These are phyloP conservation scores for Conopomorpha cramerella DNA, from an alignment of 1,140 invertebrate genomes.

Conservation along the genomic window DNA sequence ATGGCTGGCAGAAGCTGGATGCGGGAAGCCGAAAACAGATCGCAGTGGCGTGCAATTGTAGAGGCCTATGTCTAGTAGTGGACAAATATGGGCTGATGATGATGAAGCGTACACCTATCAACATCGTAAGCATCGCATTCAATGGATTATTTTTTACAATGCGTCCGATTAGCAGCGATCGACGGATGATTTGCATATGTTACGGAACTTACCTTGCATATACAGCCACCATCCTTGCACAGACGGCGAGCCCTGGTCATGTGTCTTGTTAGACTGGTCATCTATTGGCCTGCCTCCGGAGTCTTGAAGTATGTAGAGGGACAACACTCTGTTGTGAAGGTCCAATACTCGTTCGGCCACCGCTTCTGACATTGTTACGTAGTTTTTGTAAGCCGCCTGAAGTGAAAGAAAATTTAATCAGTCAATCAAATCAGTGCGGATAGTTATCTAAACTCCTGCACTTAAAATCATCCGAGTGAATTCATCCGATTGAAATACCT, in stretches of 20 bases:
- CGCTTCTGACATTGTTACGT: constrained; percentile 79
- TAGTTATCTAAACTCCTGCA: not conserved
- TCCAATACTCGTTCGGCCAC: constrained; percentile 78
- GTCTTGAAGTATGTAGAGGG: constrained; percentile 79
- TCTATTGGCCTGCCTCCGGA: constrained; percentile 73
- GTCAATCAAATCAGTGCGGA: not conserved
- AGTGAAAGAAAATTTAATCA: constrained; percentile 4
- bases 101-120: no score
- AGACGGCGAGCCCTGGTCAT: constrained; percentile 74
- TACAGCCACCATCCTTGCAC: constrained; percentile 87
- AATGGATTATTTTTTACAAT: no score
- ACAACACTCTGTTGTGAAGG: constrained; percentile 73
- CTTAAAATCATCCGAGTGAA: no score
- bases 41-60: no score
- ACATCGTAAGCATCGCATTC: no score
- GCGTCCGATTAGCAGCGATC: no score
- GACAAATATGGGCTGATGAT: no score
- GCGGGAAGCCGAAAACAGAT: no score
- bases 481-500: no score
- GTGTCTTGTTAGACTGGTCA: constrained; percentile 63
- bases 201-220: constrained; percentile 68
- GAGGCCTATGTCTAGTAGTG: no score
- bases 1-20: no score
- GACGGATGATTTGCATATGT: not conserved
- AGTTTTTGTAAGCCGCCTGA: constrained; percentile 70